Evolutionary conservation across 2,113 vertebrate species (phyloP), one percentile per base, ranked within the genome.

Genomic region (Oophaga pumilio): DNA sequence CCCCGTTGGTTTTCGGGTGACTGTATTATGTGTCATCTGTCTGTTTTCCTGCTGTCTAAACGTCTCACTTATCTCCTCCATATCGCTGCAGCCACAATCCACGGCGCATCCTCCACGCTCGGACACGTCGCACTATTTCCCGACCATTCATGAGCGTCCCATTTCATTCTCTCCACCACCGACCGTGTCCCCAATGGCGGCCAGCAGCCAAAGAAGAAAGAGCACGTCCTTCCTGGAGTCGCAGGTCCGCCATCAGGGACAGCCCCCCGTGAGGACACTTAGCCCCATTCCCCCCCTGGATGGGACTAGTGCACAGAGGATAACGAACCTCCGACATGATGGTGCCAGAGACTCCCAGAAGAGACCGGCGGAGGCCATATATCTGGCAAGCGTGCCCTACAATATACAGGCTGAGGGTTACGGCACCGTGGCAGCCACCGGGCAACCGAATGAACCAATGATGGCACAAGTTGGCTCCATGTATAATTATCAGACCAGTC

Each of bases 211-310:
- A 92, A 96, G 98, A 14, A 97, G 98, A 93, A 99, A 98, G 95
- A 99, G 98, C 94, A 99, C 98, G 86, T 99, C 98, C 90, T 96
- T 98, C 94, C 94, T 99, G 89, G 98, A 99, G 95, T 97, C 97
- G 24, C 98, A 98, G 90, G 97, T 96, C 9, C 95, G 95, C 78
- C 97, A 71, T 6, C 68, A 97, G 89, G 97, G 97, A 90, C 97
- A 97, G 92, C 96, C 97, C 14, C 92, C 96, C 89, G 96, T 96
- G 93, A 93, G 96, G 89, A 96, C 96, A 92, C 93, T 95, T 28
- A 97, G 96, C 89, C 96, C 96, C 92, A 96, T 92, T 92, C 94
- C 96, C 91, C 96, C 96, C 88, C 95, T 96, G 28, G 92, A 96
- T 91, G 92, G 91, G 0, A 91, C 96, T 88, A 91, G 94, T 91